These are phyloP conservation scores for Acestrorhynchus altus DNA, from an alignment of 2,797 vertebrate species.

Conservation along the genomic window DNA sequence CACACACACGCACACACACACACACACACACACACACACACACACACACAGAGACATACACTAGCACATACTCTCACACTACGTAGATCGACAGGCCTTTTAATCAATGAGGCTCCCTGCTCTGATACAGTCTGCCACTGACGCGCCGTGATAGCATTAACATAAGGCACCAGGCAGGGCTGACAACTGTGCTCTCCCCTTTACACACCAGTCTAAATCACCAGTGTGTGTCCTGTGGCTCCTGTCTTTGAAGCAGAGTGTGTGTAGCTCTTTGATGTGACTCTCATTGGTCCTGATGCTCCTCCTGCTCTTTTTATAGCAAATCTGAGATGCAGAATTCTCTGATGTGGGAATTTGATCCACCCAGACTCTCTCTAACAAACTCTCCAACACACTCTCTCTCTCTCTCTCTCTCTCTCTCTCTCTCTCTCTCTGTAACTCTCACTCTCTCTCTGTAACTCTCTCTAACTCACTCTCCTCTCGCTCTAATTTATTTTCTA, in stretches of 20 bases:
- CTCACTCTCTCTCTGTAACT: not conserved
- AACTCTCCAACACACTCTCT: too few species aligned
- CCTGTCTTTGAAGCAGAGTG: not conserved
- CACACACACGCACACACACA: slow-evolving; percentile 2
- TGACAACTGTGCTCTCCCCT: slow-evolving; percentile 10
- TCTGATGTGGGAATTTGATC: slow-evolving; percentile 18
- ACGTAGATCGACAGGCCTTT: slow-evolving; percentile 4
- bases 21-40: slow-evolving; percentile 14
- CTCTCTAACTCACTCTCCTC: not conserved
- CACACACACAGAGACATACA: slow-evolving; percentile 13
- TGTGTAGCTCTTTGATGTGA: not conserved
- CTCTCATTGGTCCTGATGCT: slow-evolving; percentile 8
- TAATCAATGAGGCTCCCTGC: slow-evolving; percentile 36
- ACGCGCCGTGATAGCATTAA: slow-evolving; percentile 17
- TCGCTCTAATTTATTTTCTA: not conserved
- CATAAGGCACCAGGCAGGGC: not conserved
- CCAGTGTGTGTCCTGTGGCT: not conserved
- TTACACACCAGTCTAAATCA: not conserved
- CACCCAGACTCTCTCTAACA: not conserved
- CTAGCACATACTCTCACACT: too few species aligned
- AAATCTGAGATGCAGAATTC: not conserved
- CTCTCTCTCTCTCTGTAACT: not conserved
- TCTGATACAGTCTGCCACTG: slow-evolving; percentile 13
- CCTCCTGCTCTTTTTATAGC: not conserved
- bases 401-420: slow-evolving; percentile 12